Percentiles rank a stretch among this genome's conserved stretches.
These are phyloP conservation scores for Cephus cinctus DNA, from an alignment of 1,140 invertebrate genomes.

Conservation along the genomic window DNA sequence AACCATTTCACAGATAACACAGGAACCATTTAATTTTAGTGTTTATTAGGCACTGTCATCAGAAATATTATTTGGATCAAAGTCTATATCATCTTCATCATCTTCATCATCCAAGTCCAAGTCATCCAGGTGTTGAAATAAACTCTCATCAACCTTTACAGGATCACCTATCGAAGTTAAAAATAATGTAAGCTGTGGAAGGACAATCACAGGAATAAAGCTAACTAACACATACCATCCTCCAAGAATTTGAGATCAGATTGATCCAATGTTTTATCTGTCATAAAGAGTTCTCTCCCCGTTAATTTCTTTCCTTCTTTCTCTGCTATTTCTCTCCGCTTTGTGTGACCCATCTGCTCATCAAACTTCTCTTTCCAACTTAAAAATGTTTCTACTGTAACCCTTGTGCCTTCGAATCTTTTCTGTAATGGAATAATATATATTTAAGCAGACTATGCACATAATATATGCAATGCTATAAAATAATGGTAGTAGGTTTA, in stretches of 20 bases:
- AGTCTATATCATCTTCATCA: conserved; percentile 65
- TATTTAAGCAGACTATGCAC: conserved; percentile 4
- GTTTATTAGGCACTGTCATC: conserved; percentile 40
- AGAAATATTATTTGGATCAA: conserved; percentile 48
- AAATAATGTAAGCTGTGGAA: conserved; percentile 11
- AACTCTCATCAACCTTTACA: conserved; percentile 90
- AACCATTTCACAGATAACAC: no score
- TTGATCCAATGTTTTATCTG: conserved; percentile 87
- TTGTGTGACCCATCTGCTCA: conserved; percentile 79
- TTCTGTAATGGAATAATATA: conserved; percentile 63
- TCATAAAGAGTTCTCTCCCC: conserved; percentile 89
- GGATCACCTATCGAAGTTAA: conserved; percentile 65
- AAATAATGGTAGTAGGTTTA: conserved; percentile 45
- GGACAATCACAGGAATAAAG: not conserved
- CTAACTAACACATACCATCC: conserved; percentile 65
- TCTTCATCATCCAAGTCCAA: conserved; percentile 80
- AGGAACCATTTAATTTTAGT: no score
- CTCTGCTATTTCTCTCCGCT: conserved; percentile 67
- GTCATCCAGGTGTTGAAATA: conserved; percentile 92
- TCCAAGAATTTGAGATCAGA: conserved; percentile 95
- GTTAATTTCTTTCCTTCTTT: conserved; percentile 75
- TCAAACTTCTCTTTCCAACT: conserved; percentile 95
- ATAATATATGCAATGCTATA: not conserved
- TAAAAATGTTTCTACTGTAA: conserved; percentile 94
- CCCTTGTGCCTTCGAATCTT: conserved; percentile 93